phyloP scores from a whole-genome alignment of 2,797 vertebrate genomes.

The Molossus molossus region DNA sequence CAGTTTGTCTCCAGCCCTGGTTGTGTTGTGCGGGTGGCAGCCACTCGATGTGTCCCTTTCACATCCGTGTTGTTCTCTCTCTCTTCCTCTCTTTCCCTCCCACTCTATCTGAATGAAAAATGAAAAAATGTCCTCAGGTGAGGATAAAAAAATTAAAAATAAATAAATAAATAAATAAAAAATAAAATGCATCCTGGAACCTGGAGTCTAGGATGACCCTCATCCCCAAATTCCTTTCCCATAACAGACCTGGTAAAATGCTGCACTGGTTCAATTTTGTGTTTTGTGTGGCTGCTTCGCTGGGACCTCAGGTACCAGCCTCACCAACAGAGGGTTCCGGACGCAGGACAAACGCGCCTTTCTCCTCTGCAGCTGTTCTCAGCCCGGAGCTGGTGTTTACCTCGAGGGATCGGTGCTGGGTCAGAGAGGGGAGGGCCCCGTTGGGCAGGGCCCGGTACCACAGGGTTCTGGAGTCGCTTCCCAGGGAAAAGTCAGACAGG shows the following conservation, averaged over 20 bases:
- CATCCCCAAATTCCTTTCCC: neutral
- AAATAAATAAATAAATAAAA: no score
- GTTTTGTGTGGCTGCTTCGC: slow-evolving; percentile 32
- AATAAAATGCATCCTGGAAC: neutral
- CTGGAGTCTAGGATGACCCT: neutral
- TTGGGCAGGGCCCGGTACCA: neutral
- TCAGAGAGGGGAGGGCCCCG: neutral
- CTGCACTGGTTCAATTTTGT: neutral
- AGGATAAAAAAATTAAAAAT: no score
- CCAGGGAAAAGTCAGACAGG: neutral
- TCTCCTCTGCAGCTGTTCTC: neutral
- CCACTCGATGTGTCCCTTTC: no score
- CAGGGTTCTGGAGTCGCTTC: slow-evolving; percentile 54
- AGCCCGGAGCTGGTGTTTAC: neutral
- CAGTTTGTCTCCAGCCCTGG: no score
- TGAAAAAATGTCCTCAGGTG: no score
- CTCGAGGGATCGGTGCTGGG: neutral
- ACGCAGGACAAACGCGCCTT: neutral
- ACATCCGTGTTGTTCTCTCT: no score
- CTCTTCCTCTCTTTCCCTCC: no score
- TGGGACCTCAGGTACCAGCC: neutral
- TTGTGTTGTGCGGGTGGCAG: no score
- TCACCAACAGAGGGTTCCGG: neutral
- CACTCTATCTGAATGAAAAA: no score
- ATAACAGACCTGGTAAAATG: neutral